Conservation (phyloP, 2,888 invertebrate genomes). For the Opisthograptis luteolata region DNA sequence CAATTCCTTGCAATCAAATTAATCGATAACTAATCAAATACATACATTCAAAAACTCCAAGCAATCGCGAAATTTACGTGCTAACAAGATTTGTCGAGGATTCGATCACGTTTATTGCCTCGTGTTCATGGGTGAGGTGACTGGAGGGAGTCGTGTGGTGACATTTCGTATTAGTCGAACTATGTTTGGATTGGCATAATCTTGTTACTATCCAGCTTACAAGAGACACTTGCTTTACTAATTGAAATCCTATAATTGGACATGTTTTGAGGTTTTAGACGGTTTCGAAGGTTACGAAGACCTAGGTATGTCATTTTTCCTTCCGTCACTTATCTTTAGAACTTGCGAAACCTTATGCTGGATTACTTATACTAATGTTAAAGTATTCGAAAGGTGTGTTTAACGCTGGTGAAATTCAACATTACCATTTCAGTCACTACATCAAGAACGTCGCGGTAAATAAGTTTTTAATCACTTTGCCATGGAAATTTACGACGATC, state of each 20-base stretch:
- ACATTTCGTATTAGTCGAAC: slow-evolving; percentile 1
- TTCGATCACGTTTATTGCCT: slow-evolving; percentile 5
- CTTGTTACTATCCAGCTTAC: slow-evolving; percentile 7
- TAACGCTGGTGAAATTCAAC: no score
- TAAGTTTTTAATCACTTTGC: neutral
- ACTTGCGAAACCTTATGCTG: no score
- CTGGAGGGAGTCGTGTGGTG: no score
- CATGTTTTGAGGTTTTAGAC: slow-evolving; percentile 4
- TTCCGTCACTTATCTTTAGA: no score
- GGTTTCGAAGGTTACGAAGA: neutral
- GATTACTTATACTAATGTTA: no score
- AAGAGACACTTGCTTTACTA: neutral
- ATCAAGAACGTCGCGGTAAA: no score
- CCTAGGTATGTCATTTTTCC: no score
- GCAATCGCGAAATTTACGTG: slow-evolving; percentile 10
- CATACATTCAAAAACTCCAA: neutral
- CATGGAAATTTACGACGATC: neutral
- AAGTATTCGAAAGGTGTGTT: no score
- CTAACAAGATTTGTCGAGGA: slow-evolving; percentile 13
- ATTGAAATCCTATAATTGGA: slow-evolving; percentile 8
- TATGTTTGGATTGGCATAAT: slow-evolving; percentile 3
- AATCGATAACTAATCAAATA: neutral
- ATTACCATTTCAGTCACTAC: no score
- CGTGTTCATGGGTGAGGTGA: neutral
- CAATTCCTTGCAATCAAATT: neutral